These are phyloP conservation scores for Lathronympha strigana DNA, from an alignment of 2,888 invertebrate species.

Conservation along the genomic window DNA sequence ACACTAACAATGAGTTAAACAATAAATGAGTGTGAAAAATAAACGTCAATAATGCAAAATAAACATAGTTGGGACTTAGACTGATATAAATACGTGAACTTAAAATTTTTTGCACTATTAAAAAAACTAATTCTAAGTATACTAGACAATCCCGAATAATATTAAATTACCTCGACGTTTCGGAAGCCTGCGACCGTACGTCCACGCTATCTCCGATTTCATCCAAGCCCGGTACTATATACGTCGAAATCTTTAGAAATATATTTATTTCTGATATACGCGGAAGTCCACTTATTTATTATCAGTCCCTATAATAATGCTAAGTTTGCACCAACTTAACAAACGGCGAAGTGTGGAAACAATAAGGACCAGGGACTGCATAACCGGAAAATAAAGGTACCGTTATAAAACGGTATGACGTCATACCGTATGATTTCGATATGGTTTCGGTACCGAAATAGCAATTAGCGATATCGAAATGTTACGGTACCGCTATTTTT, in stretches of 20 bases:
- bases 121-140: background rate
- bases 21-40: constrained; percentile 12
- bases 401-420: too few species aligned
- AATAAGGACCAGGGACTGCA: too few species aligned
- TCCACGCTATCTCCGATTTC: background rate
- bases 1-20: constrained; percentile 29
- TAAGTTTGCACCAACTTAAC: too few species aligned
- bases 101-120: constrained; percentile 7
- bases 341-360: too few species aligned
- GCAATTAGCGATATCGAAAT: too few species aligned
- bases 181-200: background rate
- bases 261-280: background rate
- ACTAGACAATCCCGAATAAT: background rate
- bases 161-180: background rate
- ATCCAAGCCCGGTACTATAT: too few species aligned
- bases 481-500: too few species aligned
- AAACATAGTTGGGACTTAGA: background rate
- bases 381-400: too few species aligned
- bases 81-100: constrained; percentile 13
- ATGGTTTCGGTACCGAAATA: too few species aligned
- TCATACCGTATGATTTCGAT: too few species aligned
- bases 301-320: background rate
- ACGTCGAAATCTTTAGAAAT: too few species aligned
- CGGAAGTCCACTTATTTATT: constrained; percentile 13
- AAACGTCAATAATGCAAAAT: constrained; percentile 14